Base-by-base conservation (phyloP, 2,113 vertebrate species). In the Coreoperca whiteheadi region DNA sequence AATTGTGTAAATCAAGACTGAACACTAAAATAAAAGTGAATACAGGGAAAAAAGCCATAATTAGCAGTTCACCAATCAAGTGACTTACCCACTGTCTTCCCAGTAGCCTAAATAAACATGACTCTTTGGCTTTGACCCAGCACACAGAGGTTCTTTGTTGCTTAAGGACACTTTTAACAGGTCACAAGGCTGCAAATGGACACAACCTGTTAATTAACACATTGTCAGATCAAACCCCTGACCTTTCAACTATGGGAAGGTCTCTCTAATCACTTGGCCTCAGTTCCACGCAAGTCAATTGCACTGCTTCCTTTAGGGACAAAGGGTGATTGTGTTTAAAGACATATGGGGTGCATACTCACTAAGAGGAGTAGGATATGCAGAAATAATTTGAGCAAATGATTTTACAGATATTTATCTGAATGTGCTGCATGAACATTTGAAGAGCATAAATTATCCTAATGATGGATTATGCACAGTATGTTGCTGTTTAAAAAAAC, bases 191-290 rank as follows among this genome's bases (percentile, higher is more conserved):
- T 82, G 77, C 83, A 88, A 92, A 94, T 91, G 77, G 78, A 80
- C 88, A 85, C 61, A 87, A 83, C 77, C 86, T 87, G 87, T 74
- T 90, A 87, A 92, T 76, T 87, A 83, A 88, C 80, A 89, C 72
- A 68, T 71, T 20, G 67, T 71, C 72, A 63, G 65, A 88, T 87
- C 82, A 88, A 87, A 89, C 69, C 48, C 71, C 69, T 74, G 87
- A 93, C 87, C 93, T 93, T 90, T 93, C 75, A 79, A 59, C 89
- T 81, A 83, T 9, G 25, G 48, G 46, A 83, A 86, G 79, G 89
- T 88, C 85, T 83, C 50, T 41, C 63, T 87, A 90, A 88, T 90
- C 75, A 87, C 77, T 85, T 54, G 60, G 77, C 83, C 41, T 50
- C 60, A 1, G 3, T 71, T 88, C 21, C 65, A 63, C 32, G 15